Conservation (phyloP, 2,888 invertebrate genomes). For the Onchidella celtica region DNA sequence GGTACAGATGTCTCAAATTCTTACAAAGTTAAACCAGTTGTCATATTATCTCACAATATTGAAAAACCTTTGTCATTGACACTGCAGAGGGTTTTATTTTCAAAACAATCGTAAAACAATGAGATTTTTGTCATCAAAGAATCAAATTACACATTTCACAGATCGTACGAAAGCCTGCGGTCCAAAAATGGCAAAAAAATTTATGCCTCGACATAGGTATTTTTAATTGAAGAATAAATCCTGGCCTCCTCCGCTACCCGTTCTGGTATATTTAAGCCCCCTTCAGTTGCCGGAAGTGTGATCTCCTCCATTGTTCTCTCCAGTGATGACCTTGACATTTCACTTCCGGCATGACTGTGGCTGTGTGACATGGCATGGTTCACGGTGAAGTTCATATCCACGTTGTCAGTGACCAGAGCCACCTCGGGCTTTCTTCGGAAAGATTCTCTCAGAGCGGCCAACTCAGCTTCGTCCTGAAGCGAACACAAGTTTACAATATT, state of each 20-base stretch:
- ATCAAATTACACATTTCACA: no score
- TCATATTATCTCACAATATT: no score
- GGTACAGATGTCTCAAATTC: no score
- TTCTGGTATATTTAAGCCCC: constrained; percentile 40
- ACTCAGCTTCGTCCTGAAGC: constrained; percentile 46
- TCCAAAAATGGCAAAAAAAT: no score
- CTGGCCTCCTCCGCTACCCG: constrained; percentile 28
- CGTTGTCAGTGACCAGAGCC: constrained; percentile 54
- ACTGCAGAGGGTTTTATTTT: no score
- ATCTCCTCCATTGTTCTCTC: constrained; percentile 48
- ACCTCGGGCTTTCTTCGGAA: constrained; percentile 52
- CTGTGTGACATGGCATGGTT: constrained; percentile 52
- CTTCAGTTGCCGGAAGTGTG: constrained; percentile 24
- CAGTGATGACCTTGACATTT: constrained; percentile 38
- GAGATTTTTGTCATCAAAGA: no score
- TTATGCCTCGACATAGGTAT: no score
- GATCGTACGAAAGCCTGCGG: no score
- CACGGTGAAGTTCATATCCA: constrained; percentile 57
- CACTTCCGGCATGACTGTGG: constrained; percentile 44
- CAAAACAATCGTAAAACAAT: no score
- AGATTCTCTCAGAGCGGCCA: constrained; percentile 41
- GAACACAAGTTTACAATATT: not conserved
- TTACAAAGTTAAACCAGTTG: no score
- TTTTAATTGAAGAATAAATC: constrained; percentile 23
- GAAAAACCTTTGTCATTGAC: no score